phyloP scores from a whole-genome alignment of 2,113 vertebrate species.

The Lathamus discolor region DNA sequence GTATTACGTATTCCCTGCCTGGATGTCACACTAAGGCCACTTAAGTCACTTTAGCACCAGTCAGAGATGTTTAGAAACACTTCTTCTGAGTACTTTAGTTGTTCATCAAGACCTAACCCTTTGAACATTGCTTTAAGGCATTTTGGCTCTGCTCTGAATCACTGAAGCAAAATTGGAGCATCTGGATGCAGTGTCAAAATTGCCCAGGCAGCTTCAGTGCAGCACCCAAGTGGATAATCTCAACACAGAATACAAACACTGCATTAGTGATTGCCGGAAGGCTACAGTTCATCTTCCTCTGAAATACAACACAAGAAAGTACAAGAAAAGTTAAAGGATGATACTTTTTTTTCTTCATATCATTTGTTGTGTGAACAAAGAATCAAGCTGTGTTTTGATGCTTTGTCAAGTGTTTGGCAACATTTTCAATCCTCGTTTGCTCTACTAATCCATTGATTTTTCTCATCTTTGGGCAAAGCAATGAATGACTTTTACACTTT shows the following conservation, averaged over 20 bases:
- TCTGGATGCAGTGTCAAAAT: constrained; percentile 64
- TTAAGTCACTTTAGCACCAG: constrained; percentile 16
- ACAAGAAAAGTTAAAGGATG: constrained; percentile 17
- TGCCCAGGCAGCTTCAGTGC: constrained; percentile 41
- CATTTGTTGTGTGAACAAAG: constrained; percentile 2
- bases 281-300: constrained; percentile 23
- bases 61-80: constrained; percentile 20
- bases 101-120: constrained; percentile 33
- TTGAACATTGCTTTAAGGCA: constrained; percentile 23
- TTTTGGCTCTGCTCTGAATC: constrained; percentile 54
- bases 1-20: not conserved
- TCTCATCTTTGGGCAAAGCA: not conserved
- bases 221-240: constrained; percentile 53
- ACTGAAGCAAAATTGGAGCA: constrained; percentile 71
- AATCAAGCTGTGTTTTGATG: constrained; percentile 17
- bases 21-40: not conserved
- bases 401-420: constrained; percentile 5
- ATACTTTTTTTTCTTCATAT: not conserved
- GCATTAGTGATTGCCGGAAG: constrained; percentile 21
- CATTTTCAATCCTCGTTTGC: not conserved
- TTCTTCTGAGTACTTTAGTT: not conserved
- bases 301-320: constrained; percentile 40
- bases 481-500: not conserved
- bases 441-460: not conserved
- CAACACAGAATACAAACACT: constrained; percentile 56